phyloP scores from a whole-genome alignment of 2,888 invertebrate species.

The Venusia cambrica region DNA sequence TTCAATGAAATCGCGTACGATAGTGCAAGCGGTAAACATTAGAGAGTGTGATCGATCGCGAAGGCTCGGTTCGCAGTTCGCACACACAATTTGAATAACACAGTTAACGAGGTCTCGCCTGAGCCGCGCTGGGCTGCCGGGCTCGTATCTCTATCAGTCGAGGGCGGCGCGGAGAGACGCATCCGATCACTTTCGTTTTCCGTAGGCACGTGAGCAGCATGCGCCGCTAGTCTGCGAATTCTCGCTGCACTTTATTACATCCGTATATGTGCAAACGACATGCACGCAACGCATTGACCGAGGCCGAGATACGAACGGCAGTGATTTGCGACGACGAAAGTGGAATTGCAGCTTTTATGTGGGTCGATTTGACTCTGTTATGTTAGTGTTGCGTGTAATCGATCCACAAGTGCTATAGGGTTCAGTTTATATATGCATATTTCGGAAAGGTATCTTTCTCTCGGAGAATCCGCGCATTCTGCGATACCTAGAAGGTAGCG shows the following conservation, averaged over 20 bases:
- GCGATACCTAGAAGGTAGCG: constrained; percentile 19
- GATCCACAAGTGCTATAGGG: constrained; percentile 34
- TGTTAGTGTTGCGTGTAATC: constrained; percentile 67
- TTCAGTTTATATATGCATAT: constrained; percentile 30
- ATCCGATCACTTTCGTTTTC: constrained; percentile 78
- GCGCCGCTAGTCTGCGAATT: constrained; percentile 71
- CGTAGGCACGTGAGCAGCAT: constrained; percentile 70
- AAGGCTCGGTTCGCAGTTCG: constrained; percentile 36
- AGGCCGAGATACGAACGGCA: constrained; percentile 73
- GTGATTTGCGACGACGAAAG: constrained; percentile 80
- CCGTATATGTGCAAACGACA: constrained; percentile 78
- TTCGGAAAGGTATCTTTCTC: constrained; percentile 3
- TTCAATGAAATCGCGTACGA: constrained; percentile 46
- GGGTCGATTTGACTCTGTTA: constrained; percentile 69
- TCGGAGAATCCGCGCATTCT: constrained; percentile 7
- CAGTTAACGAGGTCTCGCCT: constrained; percentile 67
- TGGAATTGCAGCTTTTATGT: constrained; percentile 79
- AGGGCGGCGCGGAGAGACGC: constrained; percentile 70
- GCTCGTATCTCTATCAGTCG: constrained; percentile 68
- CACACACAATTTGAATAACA: constrained; percentile 71
- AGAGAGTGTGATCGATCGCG: constrained; percentile 56
- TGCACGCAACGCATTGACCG: constrained; percentile 77
- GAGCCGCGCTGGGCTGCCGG: constrained; percentile 57
- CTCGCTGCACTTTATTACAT: constrained; percentile 74
- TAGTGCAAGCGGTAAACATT: constrained; percentile 51